Evolutionary conservation across 2,797 vertebrate species (phyloP).

Genomic region (Bovichtus variegatus): DNA sequence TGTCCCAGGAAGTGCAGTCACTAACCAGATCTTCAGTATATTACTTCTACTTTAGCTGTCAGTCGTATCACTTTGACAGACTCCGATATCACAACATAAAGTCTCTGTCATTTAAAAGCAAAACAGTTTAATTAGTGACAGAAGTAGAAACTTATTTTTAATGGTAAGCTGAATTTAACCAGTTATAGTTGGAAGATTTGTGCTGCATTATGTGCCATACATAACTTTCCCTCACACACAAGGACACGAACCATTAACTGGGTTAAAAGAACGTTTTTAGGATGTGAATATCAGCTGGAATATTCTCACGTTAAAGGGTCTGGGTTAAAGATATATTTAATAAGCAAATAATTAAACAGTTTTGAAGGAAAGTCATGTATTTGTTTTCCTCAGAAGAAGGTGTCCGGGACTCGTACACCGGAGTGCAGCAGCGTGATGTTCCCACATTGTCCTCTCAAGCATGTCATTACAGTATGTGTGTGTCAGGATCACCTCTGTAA

Average conservation of each 20-base stretch:
- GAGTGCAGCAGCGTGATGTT: slow-evolving; percentile 21
- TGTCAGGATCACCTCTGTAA: no score
- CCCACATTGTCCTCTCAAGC: slow-evolving; percentile 13
- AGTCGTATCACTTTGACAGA: slow-evolving; percentile 25
- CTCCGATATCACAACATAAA: slow-evolving; percentile 10
- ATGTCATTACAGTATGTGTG: slow-evolving; percentile 5
- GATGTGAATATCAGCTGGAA: no score
- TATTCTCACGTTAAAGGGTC: no score
- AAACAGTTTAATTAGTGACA: neutral
- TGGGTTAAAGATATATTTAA: neutral
- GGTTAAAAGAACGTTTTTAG: neutral
- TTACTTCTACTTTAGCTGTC: slow-evolving; percentile 38
- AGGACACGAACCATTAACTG: neutral
- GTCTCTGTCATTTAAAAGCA: no score
- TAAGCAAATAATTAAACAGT: neutral
- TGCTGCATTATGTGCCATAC: neutral
- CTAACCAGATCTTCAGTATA: slow-evolving; percentile 31
- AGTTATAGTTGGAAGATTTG: neutral
- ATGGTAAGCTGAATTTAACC: neutral
- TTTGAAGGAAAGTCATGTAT: slow-evolving; percentile 8
- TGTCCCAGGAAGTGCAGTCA: slow-evolving; percentile 23
- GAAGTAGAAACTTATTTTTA: neutral
- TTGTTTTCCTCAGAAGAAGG: slow-evolving; percentile 25
- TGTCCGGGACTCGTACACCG: no score
- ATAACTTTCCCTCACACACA: neutral